These are phyloP conservation scores for Acrocera orbiculus DNA, from an alignment of 2,888 invertebrate species.

Conservation along the genomic window DNA sequence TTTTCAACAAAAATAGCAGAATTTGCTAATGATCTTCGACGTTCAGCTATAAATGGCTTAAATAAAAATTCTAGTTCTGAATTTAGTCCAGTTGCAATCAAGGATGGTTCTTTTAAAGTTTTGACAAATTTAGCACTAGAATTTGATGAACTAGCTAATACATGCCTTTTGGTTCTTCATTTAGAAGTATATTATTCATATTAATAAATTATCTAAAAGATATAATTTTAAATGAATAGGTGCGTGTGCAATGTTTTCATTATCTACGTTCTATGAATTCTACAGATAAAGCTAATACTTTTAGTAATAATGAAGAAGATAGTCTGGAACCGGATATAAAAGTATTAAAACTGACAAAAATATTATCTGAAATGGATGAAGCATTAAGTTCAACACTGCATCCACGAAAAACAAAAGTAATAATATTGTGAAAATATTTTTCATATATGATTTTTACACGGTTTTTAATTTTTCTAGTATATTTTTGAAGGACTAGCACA, in stretches of 20 bases:
- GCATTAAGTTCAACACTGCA: constrained; percentile 57
- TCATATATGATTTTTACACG: constrained; percentile 4
- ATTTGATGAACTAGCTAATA: constrained; percentile 78
- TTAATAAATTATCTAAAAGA: background rate
- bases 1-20: constrained; percentile 48
- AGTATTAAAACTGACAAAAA: constrained; percentile 59
- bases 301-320: constrained; percentile 38
- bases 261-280: constrained; percentile 61
- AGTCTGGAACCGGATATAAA: constrained; percentile 60
- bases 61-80: constrained; percentile 20
- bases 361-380: constrained; percentile 60
- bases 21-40: constrained; percentile 38
- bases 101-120: constrained; percentile 43
- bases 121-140: constrained; percentile 53
- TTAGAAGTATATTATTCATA: constrained; percentile 47
- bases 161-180: constrained; percentile 79
- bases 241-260: constrained; percentile 89
- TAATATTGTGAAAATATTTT: constrained; percentile 3
- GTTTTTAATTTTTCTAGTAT: constrained; percentile 47
- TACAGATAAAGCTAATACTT: constrained; percentile 21
- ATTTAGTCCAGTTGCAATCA: constrained; percentile 29
- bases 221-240: constrained; percentile 36
- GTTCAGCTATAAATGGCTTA: constrained; percentile 32
- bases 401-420: constrained; percentile 57
- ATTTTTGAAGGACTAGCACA: constrained; percentile 77